Evolutionary conservation across 92 coral and sea anemone genomes (phyloP).

Genomic region (Heliopora coerulea): DNA sequence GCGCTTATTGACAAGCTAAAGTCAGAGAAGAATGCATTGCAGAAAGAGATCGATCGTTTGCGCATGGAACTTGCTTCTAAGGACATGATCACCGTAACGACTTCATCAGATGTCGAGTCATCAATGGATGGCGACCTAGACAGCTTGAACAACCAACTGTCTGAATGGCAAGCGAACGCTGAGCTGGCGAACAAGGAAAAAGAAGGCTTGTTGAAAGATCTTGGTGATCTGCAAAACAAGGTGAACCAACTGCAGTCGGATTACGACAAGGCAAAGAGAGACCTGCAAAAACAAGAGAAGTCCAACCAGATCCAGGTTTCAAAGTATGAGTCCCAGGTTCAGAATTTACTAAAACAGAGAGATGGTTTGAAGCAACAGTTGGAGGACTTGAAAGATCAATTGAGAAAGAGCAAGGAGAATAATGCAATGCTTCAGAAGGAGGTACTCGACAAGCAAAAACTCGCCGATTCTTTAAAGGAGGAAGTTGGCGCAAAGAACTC

Average conservation of each 20-base stretch:
- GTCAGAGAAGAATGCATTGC: conserved; percentile 69
- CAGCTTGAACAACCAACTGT: conserved; percentile 76
- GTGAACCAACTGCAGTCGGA: conserved; percentile 81
- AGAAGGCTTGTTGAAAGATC: conserved; percentile 85
- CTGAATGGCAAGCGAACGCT: conserved; percentile 90
- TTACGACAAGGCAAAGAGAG: conserved; percentile 78
- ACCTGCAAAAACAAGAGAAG: conserved; percentile 82
- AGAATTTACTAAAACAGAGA: conserved; percentile 76
- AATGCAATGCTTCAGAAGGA: conserved; percentile 83
- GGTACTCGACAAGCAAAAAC: conserved; percentile 78
- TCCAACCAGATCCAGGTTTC: conserved; percentile 74
- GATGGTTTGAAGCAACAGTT: conserved; percentile 84
- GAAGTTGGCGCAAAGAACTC: conserved; percentile 73
- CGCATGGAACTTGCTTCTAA: conserved; percentile 78
- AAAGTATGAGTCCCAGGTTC: conserved; percentile 87
- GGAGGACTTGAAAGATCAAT: conserved; percentile 75
- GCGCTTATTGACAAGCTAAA: conserved; percentile 72
- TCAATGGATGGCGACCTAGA: conserved; percentile 62
- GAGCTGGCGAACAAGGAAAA: conserved; percentile 85
- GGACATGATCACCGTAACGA: conserved; percentile 70
- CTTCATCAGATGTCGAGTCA: conserved; percentile 51
- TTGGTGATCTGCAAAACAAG: conserved; percentile 69
- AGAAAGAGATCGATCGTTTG: conserved; percentile 70
- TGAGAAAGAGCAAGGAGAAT: conserved; percentile 76
- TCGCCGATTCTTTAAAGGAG: conserved; percentile 72